A percentile compares a stretch with the other conserved stretches of the same genome.
These are phyloP conservation scores for Epirrita christyi DNA, from an alignment of 2,888 invertebrate genomes.

Conservation along the genomic window DNA sequence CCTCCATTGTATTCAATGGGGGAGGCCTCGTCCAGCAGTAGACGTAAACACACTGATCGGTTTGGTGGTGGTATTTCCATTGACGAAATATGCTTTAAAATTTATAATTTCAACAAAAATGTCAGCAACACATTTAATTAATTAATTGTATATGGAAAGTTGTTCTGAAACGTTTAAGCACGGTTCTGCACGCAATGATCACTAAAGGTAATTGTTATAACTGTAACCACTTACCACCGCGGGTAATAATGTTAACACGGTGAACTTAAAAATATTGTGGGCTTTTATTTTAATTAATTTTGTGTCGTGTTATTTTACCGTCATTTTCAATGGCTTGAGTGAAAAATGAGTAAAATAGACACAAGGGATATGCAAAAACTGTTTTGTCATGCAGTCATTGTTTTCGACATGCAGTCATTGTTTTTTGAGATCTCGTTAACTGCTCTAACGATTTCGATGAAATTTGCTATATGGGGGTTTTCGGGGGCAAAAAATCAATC, in stretches of 20 bases:
- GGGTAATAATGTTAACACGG: conserved; percentile 14
- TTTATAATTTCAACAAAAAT: conserved; percentile 9
- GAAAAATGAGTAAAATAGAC: no score
- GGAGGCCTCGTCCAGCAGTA: no score
- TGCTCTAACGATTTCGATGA: no score
- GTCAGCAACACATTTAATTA: conserved; percentile 14
- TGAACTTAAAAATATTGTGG: conserved; percentile 14
- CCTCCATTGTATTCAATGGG: no score
- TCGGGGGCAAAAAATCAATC: no score
- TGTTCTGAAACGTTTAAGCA: conserved; percentile 40
- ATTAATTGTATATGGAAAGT: conserved; percentile 36
- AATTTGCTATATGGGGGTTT: no score
- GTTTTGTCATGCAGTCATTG: no score
- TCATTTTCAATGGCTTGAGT: background rate
- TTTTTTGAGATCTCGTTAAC: no score
- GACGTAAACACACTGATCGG: no score
- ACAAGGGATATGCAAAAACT: no score
- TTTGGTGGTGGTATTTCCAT: background rate
- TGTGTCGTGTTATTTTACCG: conserved; percentile 4
- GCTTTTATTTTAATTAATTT: conserved; percentile 27
- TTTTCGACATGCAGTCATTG: no score
- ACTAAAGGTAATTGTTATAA: conserved; percentile 46
- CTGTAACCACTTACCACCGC: conserved; percentile 35
- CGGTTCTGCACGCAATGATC: conserved; percentile 43
- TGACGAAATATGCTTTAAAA: background rate